Conservation (phyloP, 2,113 vertebrate species). For the Burhinus bistriatus region DNA sequence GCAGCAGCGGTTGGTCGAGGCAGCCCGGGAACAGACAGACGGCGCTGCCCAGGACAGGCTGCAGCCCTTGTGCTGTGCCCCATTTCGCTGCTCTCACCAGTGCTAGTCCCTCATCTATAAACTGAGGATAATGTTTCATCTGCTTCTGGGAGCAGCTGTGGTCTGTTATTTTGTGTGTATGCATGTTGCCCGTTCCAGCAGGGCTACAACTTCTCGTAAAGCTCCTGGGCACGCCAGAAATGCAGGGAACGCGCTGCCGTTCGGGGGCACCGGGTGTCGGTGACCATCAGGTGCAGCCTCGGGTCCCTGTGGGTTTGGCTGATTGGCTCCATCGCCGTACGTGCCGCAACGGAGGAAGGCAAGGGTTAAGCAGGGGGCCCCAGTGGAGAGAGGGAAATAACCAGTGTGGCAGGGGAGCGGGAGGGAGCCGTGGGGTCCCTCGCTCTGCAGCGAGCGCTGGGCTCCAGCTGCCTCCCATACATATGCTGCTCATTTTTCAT, state of each 20-base stretch:
- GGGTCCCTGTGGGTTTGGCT: rapidly evolving
- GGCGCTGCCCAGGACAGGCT: not conserved
- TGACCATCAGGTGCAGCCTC: not conserved
- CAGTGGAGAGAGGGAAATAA: not conserved
- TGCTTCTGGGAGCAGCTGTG: not conserved
- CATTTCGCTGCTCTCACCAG: rapidly evolving
- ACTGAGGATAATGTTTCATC: not conserved
- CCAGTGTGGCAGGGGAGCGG: not conserved
- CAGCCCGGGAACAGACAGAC: rapidly evolving
- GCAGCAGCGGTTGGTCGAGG: rapidly evolving
- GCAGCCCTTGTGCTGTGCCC: not conserved
- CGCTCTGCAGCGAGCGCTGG: not conserved
- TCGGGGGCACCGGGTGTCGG: rapidly evolving
- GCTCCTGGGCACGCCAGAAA: not conserved
- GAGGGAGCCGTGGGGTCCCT: not conserved
- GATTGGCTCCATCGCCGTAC: rapidly evolving
- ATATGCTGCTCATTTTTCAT: conserved; percentile 69
- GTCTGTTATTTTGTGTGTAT: not conserved
- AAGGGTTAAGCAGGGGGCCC: conserved; percentile 2
- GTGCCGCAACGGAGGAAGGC: rapidly evolving
- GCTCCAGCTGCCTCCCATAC: conserved; percentile 40
- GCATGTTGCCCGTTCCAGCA: not conserved
- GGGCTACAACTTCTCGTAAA: not conserved
- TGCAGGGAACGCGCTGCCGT: rapidly evolving
- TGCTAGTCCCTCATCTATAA: rapidly evolving